phyloP scores from a whole-genome alignment of 35 echinoderm and acorn worm species.

The Ptychodera flava region DNA sequence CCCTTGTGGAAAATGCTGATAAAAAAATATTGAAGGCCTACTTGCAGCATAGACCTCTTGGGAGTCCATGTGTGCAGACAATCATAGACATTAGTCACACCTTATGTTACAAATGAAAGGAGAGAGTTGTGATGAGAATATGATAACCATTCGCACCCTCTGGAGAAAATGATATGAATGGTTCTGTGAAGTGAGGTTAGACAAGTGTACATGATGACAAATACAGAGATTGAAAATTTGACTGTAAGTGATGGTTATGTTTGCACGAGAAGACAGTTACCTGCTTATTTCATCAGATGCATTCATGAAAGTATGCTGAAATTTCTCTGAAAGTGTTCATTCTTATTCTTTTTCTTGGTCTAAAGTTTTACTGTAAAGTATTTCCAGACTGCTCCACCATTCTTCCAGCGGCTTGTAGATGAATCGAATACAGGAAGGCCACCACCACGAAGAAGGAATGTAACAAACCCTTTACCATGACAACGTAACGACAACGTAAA shows the following conservation, averaged over 20 bases:
- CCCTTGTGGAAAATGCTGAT: too few species aligned
- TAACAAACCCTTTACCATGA: not conserved
- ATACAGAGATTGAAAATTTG: not conserved
- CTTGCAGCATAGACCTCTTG: too few species aligned
- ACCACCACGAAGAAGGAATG: not conserved
- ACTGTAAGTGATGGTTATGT: not conserved
- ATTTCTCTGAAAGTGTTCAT: not conserved
- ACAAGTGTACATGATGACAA: not conserved
- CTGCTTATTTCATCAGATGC: not conserved
- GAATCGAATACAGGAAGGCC: not conserved
- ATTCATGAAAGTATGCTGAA: not conserved
- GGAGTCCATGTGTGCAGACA: too few species aligned
- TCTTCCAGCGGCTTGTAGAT: slow-evolving; percentile 41
- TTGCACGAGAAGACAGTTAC: not conserved
- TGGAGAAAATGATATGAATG: too few species aligned
- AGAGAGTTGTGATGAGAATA: too few species aligned
- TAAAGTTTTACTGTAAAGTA: slow-evolving; percentile 47
- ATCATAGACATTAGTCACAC: too few species aligned
- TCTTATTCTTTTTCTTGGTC: not conserved
- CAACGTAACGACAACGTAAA: not conserved
- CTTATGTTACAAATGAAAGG: too few species aligned
- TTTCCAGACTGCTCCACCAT: slow-evolving; percentile 45
- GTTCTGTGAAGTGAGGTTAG: too few species aligned
- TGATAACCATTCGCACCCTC: too few species aligned
- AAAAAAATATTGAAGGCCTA: too few species aligned